Evolutionary conservation across 2,797 vertebrate species (phyloP).

Genomic region (Dendrocincla fuliginosa): DNA sequence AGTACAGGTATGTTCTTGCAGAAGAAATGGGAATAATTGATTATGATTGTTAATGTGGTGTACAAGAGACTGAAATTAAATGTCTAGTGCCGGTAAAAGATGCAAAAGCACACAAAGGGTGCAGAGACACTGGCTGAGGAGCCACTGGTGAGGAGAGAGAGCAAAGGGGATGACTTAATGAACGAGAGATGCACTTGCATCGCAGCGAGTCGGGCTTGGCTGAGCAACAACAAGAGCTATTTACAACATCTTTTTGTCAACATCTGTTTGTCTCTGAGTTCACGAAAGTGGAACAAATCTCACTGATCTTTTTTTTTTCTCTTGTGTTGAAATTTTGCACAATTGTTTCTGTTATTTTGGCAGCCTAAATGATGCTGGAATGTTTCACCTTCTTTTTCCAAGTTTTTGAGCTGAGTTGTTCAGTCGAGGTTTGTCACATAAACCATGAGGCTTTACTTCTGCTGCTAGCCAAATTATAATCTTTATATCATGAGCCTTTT

Average conservation of each 20-base stretch:
- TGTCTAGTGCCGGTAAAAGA: neutral
- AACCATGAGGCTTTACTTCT: slow-evolving; percentile 48
- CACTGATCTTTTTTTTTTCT: neutral
- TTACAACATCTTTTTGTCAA: slow-evolving; percentile 50
- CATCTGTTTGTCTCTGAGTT: slow-evolving; percentile 56
- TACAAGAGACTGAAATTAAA: neutral
- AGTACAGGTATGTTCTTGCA: neutral
- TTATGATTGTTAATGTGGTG: neutral
- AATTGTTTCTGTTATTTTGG: slow-evolving; percentile 49
- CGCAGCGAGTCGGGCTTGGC: neutral
- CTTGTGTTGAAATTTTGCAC: slow-evolving; percentile 22
- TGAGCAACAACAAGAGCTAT: neutral
- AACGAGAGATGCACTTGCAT: neutral
- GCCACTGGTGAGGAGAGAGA: neutral
- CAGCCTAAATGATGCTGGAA: slow-evolving; percentile 46
- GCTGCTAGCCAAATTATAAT: slow-evolving; percentile 50
- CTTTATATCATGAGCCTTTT: slow-evolving; percentile 32
- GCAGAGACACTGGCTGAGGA: neutral
- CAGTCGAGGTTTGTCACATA: slow-evolving; percentile 55
- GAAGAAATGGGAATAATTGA: neutral
- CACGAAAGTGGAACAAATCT: slow-evolving; percentile 31
- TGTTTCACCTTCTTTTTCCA: slow-evolving; percentile 56
- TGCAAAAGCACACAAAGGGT: neutral
- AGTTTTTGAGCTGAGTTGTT: slow-evolving; percentile 31
- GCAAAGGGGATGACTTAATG: neutral